Evolutionary conservation across 2,113 vertebrate species (phyloP).

Genomic region (Motacilla alba): DNA sequence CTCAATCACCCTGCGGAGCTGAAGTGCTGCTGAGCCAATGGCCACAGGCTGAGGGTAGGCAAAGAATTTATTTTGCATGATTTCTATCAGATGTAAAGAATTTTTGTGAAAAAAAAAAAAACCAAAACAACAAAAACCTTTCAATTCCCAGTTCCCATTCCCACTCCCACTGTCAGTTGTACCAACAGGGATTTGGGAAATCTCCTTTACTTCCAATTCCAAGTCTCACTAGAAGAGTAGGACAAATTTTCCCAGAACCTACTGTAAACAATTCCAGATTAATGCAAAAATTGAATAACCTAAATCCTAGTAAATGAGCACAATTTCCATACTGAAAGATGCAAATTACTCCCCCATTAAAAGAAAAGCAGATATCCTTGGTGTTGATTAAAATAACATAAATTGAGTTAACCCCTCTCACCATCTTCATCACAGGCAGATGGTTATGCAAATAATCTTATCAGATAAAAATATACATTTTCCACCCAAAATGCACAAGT

Average conservation of each 20-base stretch:
- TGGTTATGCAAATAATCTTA: background rate
- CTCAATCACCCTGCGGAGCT: conserved; percentile 76
- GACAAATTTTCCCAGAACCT: background rate
- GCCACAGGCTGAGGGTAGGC: conserved; percentile 76
- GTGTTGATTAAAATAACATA: background rate
- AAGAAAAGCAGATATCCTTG: background rate
- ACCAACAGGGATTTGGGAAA: background rate
- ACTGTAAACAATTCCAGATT: background rate
- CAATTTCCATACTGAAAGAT: background rate
- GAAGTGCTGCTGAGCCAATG: conserved; percentile 78
- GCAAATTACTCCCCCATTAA: background rate
- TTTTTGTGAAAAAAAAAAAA: background rate
- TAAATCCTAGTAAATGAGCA: background rate
- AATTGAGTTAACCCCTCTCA: background rate
- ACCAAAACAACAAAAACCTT: background rate
- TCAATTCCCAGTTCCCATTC: background rate
- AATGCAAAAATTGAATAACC: background rate
- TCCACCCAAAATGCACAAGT: background rate
- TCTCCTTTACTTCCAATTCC: background rate
- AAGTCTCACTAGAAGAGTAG: background rate
- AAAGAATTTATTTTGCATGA: background rate
- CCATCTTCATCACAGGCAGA: background rate
- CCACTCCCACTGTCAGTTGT: background rate
- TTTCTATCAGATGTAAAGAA: background rate
- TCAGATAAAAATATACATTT: fast-evolving